Base-by-base conservation (phyloP, 2,113 vertebrate species). In the Carlito syrichta region DNA sequence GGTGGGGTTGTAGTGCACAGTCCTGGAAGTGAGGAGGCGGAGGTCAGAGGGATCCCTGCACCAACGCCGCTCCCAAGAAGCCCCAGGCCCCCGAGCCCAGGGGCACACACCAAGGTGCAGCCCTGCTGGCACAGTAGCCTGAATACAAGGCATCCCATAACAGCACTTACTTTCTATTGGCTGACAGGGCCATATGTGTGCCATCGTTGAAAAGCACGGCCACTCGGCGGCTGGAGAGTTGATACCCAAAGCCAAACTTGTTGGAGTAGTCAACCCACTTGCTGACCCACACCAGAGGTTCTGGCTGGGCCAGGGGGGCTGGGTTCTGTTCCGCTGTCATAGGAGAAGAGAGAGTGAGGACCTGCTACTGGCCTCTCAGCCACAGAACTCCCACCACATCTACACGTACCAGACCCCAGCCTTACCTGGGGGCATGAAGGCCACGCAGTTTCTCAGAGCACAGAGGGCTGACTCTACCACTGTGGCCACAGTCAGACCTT, bases 241-340 rank as follows among this genome's bases (percentile, higher is more conserved):
- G 99, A 97, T 99, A 99, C 76, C 99, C 99, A 94, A 99, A 99
- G 56, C 99, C 99, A 0, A 99, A 99, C 97, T 99, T 99, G 98
- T 99, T 99, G 69, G 99, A 99, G 97, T 99, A 99, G 97, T 99
- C 99, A 1, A 99, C 99, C 99, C 99, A 99, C 97, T 99, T 99
- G 92, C 99, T 99, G 97, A 99, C 99, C 99, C 99, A 99, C 79
- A 99, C 98, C 90, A 99, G 99, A 83, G 99, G 99, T 93, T 99
- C 99, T 0, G 99, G 99, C 87, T 99, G 98, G 71, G 99, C 99
- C 95, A 99, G 97, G 48, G 99, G 99, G 56, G 99, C 99, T 0
- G 99, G 99, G 94, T 99, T 99, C 97, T 98, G 99, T 77, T 99
- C 99, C 32, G 98, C 99, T 99, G 98, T 43, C 77, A 56, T 45